Base-by-base conservation (phyloP, 53 echinoderm and acorn worm species). In the Zoroaster sp. region DNA sequence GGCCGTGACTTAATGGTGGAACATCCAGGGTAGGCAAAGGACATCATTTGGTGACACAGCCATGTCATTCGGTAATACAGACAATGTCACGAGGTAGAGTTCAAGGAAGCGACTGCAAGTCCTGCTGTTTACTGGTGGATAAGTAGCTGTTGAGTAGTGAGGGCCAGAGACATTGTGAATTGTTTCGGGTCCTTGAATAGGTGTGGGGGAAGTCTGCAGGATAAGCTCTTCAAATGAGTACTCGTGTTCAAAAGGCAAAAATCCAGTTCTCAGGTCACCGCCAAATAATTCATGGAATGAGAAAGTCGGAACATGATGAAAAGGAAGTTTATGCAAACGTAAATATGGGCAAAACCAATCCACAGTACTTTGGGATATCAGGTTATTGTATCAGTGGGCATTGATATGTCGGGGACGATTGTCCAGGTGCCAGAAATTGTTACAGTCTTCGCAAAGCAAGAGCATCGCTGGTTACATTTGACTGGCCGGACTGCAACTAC, bases 371-470 rank as follows among this genome's bases (percentile, higher is more conserved):
- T n/a, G n/a, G n/a, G 78, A 51, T 14, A 78, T 54, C 5, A 78
- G 53, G 2, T n/a, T n/a, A 15, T 10, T 32, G 78, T 36, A 54
- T 35, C 52, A 33, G n/a, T n/a, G n/a, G n/a, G 52, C 33, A 78
- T 78, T 33, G 53, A 28, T 53, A 78, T 0, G 35, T 51, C 36
- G 3, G 78, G 78, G 20, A 78, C 45, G 38, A 28, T 40, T 43
- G n/a, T 77, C n/a, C 34, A 72, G 92, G 44, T 72, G 87, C 14
- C 68, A 39, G 79, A 66, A 78, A 33, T 89, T 89, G 45, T 79
- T 65, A 72, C 35, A 83, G 28, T 75, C 31, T 4, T 83, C 45
- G 28, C 83, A 89, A 89, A 55, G 17, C 72, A 8, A 1, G 89
- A n/a, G n/a, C n/a, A 83, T 63, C 90, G 63, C 28, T 83, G 75